Base-by-base conservation (phyloP, 2,888 invertebrate species). In the Phania funesta region DNA sequence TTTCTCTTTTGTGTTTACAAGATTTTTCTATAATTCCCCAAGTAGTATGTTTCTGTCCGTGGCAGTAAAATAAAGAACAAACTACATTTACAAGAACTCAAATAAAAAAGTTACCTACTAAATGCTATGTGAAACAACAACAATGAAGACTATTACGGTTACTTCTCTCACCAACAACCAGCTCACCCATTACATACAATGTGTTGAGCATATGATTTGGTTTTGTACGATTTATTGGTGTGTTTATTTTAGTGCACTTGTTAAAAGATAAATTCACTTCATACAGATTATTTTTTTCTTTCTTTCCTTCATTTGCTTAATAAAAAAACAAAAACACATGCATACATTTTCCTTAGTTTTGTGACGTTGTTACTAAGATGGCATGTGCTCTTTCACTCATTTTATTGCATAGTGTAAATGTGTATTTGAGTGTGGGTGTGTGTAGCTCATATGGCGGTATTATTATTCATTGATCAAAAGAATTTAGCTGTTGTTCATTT, bases 241-340 rank as follows among this genome's bases (percentile, higher is more conserved):
- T 80, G 75, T 80, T 80, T 80, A 80, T 75, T 70, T 75, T 80
- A 71, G 16, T 65, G 80, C 60, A 80, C 80, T 80, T 80, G 80
- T 58, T 75, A 80, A 80, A 58, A 58, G 75, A 80, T 76, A 71
- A 60, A 71, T 76, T 76, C 74, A 54, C 64, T 80, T 80, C 65
- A 38, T 71, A 48, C 29, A 35, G 54, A 76, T 71, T 67, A 67
- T 71, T 76, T 71, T 11, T 46, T 24, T n/a, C 9, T 46, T 18
- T 29, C 29, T 32, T 38, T 32, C 9, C 2, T 16, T 26, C 3
- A 32, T 22, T 48, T 64, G 18, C 7, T 64, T 32, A 9, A 20
- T 4, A 26, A 62, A 44, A 26, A 22, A 48, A 3, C 16, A n/a
- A 35, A 24, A 9, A 58, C 29, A 52, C 52, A 62, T 7, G n/a